Evolutionary conservation across 1,140 invertebrate species (phyloP).

Genomic region (Teleogryllus occipitalis): DNA sequence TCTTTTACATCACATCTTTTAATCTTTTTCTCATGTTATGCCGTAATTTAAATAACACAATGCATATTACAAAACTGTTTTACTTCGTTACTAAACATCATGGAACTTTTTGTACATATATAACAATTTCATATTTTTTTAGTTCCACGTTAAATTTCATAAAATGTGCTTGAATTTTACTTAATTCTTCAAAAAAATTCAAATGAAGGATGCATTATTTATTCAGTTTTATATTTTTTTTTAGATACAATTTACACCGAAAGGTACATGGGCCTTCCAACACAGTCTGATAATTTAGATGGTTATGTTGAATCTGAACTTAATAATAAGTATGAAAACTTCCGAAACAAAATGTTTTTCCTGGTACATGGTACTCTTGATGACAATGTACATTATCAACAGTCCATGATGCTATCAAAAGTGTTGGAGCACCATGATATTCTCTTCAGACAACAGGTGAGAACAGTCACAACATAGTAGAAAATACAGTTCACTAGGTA

Average conservation of each 20-base stretch:
- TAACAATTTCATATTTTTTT: too few relatives aligned
- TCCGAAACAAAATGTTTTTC: slow-evolving; percentile 48
- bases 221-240: slow-evolving; percentile 13
- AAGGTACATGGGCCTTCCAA: slow-evolving; percentile 55
- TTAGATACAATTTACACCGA: slow-evolving; percentile 62
- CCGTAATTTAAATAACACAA: too few relatives aligned
- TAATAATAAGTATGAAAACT: slow-evolving; percentile 40
- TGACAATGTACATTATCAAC: slow-evolving; percentile 64
- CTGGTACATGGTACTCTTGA: slow-evolving; percentile 54
- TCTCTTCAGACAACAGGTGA: slow-evolving; percentile 48
- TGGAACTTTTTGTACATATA: too few relatives aligned
- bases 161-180: too few relatives aligned
- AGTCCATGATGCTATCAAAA: slow-evolving; percentile 53
- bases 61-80: too few relatives aligned
- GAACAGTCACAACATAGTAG: neutral
- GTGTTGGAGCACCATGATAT: slow-evolving; percentile 50
- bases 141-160: too few relatives aligned
- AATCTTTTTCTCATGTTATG: too few relatives aligned
- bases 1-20: too few relatives aligned
- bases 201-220: too few relatives aligned
- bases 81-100: too few relatives aligned
- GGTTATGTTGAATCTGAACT: slow-evolving; percentile 48
- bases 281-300: slow-evolving; percentile 42
- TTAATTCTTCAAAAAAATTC: too few relatives aligned
- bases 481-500: neutral